These are phyloP conservation scores for Eunapius fragilis DNA, from an alignment of 37 sponge, comb jelly and placozoan genomes.

Conservation along the genomic window DNA sequence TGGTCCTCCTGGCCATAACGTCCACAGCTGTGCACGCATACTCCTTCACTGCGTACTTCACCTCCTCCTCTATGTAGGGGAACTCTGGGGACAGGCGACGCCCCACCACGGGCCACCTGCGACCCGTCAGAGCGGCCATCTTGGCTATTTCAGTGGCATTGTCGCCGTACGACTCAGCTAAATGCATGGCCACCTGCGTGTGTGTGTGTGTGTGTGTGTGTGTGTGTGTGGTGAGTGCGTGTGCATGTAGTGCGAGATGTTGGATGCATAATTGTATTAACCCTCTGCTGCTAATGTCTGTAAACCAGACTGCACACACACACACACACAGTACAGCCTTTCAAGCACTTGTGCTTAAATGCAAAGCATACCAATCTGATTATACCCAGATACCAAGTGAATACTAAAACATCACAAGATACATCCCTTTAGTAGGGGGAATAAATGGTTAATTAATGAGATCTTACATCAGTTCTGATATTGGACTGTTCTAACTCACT, in stretches of 20 bases:
- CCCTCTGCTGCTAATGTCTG: too few relatives aligned
- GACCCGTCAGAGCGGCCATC: slow-evolving; percentile 86
- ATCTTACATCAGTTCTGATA: too few relatives aligned
- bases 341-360: too few relatives aligned
- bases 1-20: slow-evolving; percentile 88
- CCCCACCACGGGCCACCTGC: slow-evolving; percentile 93
- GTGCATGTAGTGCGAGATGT: neutral
- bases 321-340: too few relatives aligned
- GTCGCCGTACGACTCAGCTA: slow-evolving; percentile 91
- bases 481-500: too few relatives aligned
- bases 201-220: neutral
- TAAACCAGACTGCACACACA: too few relatives aligned
- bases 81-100: slow-evolving; percentile 82
- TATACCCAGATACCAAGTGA: too few relatives aligned
- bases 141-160: slow-evolving; percentile 92
- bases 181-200: slow-evolving; percentile 87
- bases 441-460: too few relatives aligned
- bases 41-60: slow-evolving; percentile 90
- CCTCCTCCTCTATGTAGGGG: slow-evolving; percentile 98
- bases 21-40: slow-evolving; percentile 92
- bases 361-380: too few relatives aligned
- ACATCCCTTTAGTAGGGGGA: too few relatives aligned
- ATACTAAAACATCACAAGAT: too few relatives aligned
- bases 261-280: too few relatives aligned
- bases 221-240: neutral